phyloP scores from a whole-genome alignment of 2,888 invertebrate genomes.

The Sesia apiformis region DNA sequence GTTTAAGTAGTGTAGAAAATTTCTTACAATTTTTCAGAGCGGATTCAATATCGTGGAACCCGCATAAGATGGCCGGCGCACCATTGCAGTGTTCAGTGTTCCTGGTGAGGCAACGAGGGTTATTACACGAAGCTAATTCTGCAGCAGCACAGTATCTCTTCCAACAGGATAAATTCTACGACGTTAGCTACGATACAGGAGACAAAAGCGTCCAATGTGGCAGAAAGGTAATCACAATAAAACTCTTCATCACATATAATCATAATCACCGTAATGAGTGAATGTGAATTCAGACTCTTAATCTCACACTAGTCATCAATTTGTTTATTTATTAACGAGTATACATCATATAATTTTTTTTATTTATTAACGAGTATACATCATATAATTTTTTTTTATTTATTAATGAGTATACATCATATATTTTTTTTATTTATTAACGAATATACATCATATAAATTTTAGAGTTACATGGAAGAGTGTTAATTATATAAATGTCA shows the following conservation, averaged over 20 bases:
- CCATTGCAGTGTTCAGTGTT: conserved; percentile 86
- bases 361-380: too few relatives aligned
- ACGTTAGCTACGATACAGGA: conserved; percentile 84
- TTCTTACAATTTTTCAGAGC: conserved; percentile 55
- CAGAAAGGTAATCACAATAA: conserved; percentile 76
- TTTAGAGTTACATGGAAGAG: too few relatives aligned
- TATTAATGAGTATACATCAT: too few relatives aligned
- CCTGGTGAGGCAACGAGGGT: conserved; percentile 73
- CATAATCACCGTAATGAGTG: too few relatives aligned
- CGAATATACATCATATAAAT: too few relatives aligned
- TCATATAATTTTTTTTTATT: too few relatives aligned
- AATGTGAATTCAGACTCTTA: too few relatives aligned
- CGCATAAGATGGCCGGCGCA: conserved; percentile 88
- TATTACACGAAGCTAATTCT: conserved; percentile 80
- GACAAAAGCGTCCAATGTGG: conserved; percentile 95
- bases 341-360: background rate
- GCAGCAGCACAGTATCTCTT: conserved; percentile 85
- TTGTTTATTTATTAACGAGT: background rate
- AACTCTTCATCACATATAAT: background rate
- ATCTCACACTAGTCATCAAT: too few relatives aligned
- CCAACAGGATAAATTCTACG: conserved; percentile 90
- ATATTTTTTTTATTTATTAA: background rate
- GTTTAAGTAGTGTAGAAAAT: too few relatives aligned
- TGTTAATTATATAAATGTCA: too few relatives aligned
- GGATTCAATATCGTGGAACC: conserved; percentile 89